Base-by-base conservation (phyloP, 2,113 vertebrate species). In the Salminus brasiliensis region DNA sequence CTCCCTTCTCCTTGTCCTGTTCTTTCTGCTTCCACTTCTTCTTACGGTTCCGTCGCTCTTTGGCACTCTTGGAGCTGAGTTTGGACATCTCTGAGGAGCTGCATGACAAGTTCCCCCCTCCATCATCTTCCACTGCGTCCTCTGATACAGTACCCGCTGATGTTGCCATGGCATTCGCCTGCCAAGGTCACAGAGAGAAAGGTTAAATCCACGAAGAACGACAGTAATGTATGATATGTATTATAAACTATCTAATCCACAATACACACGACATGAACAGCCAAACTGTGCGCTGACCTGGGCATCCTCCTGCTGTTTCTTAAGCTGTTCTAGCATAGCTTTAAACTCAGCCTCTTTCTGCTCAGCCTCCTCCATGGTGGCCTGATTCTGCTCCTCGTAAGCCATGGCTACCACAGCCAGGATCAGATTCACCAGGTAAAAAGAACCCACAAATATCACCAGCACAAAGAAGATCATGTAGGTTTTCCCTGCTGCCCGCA, bases 391-490 rank as follows among this genome's bases (percentile, higher is more conserved):
- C 84, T 99, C 98, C 86, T 99, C 98, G 1, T 99, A 99, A 66
- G 97, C 97, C 97, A 99, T 98, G 75, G 98, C 97, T 5, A 99
- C 98, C 91, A 99, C 97, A 90, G 97, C 98, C 95, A 99, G 82
- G 73, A 99, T 99, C 60, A 99, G 92, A 75, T 99, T 99, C 21
- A 99, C 97, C 91, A 99, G 91, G 80, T 99, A 99, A 92, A 99
- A 99, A 0, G 97, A 99, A 0, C 98, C 98, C 93, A 99, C 96
- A 10, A 99, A 99, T 90, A 99, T 99, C 88, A 99, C 98, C 91
- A 99, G 87, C 86, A 99, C 96, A 21, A 99, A 99, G 92, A 99
- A 99, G 87, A 99, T 97, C 97, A 99, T 98, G 92, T 99, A 99
- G 32, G 97, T 99, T 91, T 99, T 99, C 62, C 98, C 98, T 63